These are phyloP conservation scores for Alviniconcha strummeri DNA, from an alignment of 2,888 invertebrate genomes.

Conservation along the genomic window DNA sequence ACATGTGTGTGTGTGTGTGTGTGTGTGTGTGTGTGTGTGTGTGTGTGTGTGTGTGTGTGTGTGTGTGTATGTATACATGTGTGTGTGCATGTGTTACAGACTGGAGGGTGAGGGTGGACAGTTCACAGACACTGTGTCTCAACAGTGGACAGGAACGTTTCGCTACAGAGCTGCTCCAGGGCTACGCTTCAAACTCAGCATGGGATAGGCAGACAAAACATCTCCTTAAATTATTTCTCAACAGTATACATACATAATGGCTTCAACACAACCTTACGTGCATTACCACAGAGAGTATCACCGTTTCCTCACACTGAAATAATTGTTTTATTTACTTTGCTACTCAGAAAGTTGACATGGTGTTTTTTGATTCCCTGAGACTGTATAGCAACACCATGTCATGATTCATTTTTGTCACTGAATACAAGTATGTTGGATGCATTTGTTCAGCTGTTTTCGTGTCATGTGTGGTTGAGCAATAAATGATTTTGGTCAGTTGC, in stretches of 20 bases:
- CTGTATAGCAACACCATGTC: too few species aligned
- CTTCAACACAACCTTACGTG: too few species aligned
- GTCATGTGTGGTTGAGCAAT: background rate
- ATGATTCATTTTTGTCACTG: too few species aligned
- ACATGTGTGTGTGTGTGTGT: background rate
- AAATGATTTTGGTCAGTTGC: background rate
- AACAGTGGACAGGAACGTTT: conserved; percentile 71
- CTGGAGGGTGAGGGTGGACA: conserved; percentile 70
- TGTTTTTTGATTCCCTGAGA: too few species aligned
- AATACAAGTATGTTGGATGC: too few species aligned
- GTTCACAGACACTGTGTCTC: conserved; percentile 71
- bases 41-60: background rate
- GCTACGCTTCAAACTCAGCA: conserved; percentile 67
- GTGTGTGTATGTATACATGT: background rate
- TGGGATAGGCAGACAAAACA: conserved; percentile 44
- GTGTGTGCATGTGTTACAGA: conserved; percentile 48
- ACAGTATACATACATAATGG: too few species aligned
- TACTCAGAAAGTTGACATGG: background rate
- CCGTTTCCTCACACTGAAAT: background rate
- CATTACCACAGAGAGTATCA: too few species aligned
- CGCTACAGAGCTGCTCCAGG: conserved; percentile 72
- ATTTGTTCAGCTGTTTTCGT: too few species aligned
- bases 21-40: background rate
- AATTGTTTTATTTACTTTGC: background rate
- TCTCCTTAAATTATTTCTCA: too few species aligned